phyloP scores from a whole-genome alignment of 2,113 vertebrate species.

The Felis chaus region DNA sequence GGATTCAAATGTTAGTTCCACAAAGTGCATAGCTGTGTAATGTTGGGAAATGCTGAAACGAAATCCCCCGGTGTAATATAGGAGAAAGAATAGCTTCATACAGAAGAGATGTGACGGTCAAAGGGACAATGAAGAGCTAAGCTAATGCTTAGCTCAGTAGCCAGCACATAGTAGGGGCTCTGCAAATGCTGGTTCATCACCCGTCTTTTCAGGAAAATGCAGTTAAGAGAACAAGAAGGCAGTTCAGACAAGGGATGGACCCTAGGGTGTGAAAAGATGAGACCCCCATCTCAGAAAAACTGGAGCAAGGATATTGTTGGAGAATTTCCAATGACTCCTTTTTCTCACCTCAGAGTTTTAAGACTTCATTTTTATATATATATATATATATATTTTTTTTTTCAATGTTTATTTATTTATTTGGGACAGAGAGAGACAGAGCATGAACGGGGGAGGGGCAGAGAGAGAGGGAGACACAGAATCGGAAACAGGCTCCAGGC shows the following conservation, averaged over 20 bases:
- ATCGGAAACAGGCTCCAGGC: no score
- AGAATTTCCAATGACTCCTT: neutral
- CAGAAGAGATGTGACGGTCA: neutral
- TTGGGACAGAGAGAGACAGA: no score
- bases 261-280: neutral
- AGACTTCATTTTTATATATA: neutral
- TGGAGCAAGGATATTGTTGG: neutral
- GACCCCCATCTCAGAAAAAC: neutral
- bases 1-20: neutral
- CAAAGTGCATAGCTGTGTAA: neutral
- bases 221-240: neutral
- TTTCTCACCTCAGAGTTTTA: neutral
- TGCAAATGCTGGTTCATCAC: neutral
- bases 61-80: neutral
- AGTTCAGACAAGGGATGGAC: neutral
- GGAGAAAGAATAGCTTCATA: neutral
- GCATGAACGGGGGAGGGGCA: no score
- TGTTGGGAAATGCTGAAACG: neutral
- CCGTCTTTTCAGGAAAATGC: neutral
- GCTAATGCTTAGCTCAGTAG: neutral
- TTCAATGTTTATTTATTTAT: no score
- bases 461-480: no score
- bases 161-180: neutral
- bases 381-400: no score
- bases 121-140: neutral